Evolutionary conservation across 2,797 vertebrate genomes (phyloP).

Genomic region (Simalia tracyae): DNA sequence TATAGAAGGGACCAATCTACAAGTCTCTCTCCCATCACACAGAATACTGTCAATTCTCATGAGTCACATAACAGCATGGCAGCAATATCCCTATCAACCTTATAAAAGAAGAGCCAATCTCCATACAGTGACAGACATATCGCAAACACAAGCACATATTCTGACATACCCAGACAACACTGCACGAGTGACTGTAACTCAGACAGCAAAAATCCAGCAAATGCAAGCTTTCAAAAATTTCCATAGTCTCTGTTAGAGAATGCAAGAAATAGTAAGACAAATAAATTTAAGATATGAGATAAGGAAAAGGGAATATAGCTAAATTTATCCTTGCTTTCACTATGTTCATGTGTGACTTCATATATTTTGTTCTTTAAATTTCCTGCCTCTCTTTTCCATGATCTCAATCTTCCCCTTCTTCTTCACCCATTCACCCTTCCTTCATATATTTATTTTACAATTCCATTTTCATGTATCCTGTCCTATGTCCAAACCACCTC

Average conservation of each 20-base stretch:
- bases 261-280: neutral
- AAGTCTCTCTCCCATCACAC: neutral
- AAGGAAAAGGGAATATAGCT: neutral
- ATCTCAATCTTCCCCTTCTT: neutral
- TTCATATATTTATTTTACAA: neutral
- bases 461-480: neutral
- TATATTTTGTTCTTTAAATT: neutral
- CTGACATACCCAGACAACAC: neutral
- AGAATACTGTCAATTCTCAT: neutral
- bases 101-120: neutral
- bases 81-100: neutral
- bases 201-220: neutral
- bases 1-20: neutral
- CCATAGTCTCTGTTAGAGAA: neutral
- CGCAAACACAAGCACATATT: neutral
- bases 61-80: neutral
- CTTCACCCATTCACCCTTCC: neutral
- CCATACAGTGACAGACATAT: neutral
- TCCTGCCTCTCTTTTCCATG: neutral
- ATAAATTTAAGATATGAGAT: neutral
- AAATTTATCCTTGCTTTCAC: neutral
- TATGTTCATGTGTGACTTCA: neutral
- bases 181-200: neutral
- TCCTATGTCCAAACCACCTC: neutral
- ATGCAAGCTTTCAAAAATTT: neutral